Percentiles rank a stretch among this genome's conserved stretches.
These are phyloP conservation scores for Lymantria monacha DNA, from an alignment of 2,888 invertebrate genomes.

Conservation along the genomic window DNA sequence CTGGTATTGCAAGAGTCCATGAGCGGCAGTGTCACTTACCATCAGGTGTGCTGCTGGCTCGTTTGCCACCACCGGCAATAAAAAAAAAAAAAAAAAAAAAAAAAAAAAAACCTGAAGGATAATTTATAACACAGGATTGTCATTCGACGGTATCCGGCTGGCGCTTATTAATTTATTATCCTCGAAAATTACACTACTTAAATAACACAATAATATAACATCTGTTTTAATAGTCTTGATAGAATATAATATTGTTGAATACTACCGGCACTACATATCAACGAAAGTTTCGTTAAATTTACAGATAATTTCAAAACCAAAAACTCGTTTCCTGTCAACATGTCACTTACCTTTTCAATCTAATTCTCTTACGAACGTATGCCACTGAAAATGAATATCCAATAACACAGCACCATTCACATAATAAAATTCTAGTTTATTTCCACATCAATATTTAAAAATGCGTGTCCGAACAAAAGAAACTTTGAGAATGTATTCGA, in stretches of 20 bases:
- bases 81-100: no score
- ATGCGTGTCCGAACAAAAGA: slow-evolving; percentile 27
- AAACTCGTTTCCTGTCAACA: slow-evolving; percentile 14
- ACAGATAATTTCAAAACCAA: slow-evolving; percentile 5
- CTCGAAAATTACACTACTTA: no score
- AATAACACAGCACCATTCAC: slow-evolving; percentile 40
- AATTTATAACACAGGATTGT: slow-evolving; percentile 42
- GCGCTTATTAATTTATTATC: no score
- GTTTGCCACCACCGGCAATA: no score
- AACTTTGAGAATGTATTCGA: slow-evolving; percentile 24
- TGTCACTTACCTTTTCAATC: slow-evolving; percentile 35
- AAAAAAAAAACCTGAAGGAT: slow-evolving; percentile 39
- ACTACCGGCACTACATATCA: neutral
- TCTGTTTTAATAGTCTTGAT: slow-evolving; percentile 4
- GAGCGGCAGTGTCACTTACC: no score
- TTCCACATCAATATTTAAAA: slow-evolving; percentile 19
- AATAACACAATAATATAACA: no score
- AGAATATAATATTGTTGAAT: neutral
- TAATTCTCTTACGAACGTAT: slow-evolving; percentile 26
- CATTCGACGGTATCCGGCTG: slow-evolving; percentile 31
- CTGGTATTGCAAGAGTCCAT: no score
- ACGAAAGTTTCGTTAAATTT: neutral
- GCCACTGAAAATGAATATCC: slow-evolving; percentile 34
- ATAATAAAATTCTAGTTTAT: slow-evolving; percentile 24
- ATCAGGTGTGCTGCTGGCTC: no score